Evolutionary conservation across 2,888 invertebrate genomes (phyloP), one percentile per base, ranked within the genome.

Genomic region (Autographa pulchrina): DNA sequence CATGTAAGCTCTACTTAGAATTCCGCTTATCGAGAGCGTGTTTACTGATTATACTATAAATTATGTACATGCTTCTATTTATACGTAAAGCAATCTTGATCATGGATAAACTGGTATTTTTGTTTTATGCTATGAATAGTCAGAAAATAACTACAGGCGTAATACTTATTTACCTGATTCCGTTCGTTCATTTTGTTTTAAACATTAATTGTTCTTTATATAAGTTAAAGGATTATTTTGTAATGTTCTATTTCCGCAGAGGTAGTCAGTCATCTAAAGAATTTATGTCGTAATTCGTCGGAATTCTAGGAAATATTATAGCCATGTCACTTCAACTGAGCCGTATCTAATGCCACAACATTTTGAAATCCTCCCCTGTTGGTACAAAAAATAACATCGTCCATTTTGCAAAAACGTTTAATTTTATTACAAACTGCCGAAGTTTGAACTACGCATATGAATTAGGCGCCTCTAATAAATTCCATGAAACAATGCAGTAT

Each of bases 401-500:
- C 38, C 5, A 20, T 20, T 20, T 11, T 54, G 54, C 20, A 56
- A 56, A 56, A 56, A 56, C 13, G 18, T 56, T 56, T 56, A 25
- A 56, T 25, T 56, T 25, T 20, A 58, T 68, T 43, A 61, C 31
- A 70, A 41, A 59, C 63, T 52, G 25, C 69, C 66, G 52, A 48
- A 48, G 48, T n/a, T 48, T n/a, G 1, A 43, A 38, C 43, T 67
- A 69, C 64, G 56, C 64, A 68, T 64, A 70, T 62, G 64, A 75
- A 73, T 56, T 48, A 70, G 25, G 58, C 68, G 25, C 13, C 25
- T 25, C 65, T 66, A 65, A 73, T 75, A 72, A 81, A 78, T 75
- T 66, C 61, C 62, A 78, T 73, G 68, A 73, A 80, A 65, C 65
- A 66, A 70, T 67, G 59, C 68, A 82, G 68, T 41, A 41, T 54